Conservation (phyloP, 2,888 invertebrate genomes). For the Sclerodermus sp. region DNA sequence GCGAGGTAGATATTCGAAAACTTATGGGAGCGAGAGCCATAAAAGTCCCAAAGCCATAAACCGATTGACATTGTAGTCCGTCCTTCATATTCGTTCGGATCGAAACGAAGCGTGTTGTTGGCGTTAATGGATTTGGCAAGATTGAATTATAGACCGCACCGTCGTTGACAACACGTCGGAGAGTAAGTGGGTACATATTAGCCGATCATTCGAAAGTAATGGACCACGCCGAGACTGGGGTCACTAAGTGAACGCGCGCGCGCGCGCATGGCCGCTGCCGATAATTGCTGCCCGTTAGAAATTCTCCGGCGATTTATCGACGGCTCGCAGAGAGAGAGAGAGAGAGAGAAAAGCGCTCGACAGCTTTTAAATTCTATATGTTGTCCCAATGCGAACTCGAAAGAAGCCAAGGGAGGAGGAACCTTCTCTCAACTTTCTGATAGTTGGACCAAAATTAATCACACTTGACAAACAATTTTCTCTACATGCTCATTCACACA, state of each 20-base stretch:
- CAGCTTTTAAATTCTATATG: no score
- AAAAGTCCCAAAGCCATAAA: no score
- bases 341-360: neutral
- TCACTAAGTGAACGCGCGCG: conserved; percentile 14
- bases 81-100: conserved; percentile 17
- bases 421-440: neutral
- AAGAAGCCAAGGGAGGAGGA: conserved; percentile 1
- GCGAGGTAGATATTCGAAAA: no score
- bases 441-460: conserved; percentile 3
- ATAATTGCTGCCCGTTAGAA: conserved; percentile 34
- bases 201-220: conserved; percentile 38
- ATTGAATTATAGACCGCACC: conserved; percentile 39
- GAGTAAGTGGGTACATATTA: conserved; percentile 14
- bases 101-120: conserved; percentile 21
- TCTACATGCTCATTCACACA: conserved; percentile 12
- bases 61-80: no score
- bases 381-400: no score
- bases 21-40: no score
- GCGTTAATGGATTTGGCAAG: conserved; percentile 45
- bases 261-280: conserved; percentile 30
- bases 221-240: conserved; percentile 21
- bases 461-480: conserved; percentile 32
- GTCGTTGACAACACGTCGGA: conserved; percentile 24
- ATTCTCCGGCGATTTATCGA: conserved; percentile 35
- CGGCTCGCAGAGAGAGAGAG: conserved; percentile 19